Evolutionary conservation across 2,113 vertebrate species (phyloP).

Genomic region (Oreochromis spilurus): DNA sequence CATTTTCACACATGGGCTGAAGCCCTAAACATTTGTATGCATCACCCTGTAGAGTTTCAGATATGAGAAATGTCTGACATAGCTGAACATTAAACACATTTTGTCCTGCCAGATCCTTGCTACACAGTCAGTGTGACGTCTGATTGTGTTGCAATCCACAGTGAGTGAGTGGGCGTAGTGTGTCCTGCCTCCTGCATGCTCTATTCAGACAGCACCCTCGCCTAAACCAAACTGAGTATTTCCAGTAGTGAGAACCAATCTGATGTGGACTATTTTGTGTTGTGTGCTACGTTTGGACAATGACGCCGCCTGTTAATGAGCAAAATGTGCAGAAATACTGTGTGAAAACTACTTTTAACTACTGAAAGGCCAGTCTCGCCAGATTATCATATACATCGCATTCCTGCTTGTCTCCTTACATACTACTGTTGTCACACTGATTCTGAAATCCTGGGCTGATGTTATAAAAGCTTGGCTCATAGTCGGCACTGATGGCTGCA

Average conservation of each 20-base stretch:
- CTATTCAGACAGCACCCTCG: background rate
- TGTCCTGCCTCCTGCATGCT: background rate
- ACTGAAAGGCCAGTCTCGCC: background rate
- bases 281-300: background rate
- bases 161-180: background rate
- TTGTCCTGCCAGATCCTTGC: background rate
- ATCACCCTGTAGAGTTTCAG: background rate
- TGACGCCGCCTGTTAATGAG: background rate
- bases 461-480: background rate
- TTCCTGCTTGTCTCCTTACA: background rate
- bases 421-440: background rate
- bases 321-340: background rate
- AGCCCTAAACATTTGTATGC: background rate
- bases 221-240: background rate
- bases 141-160: background rate
- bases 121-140: background rate
- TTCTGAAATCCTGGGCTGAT: background rate
- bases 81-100: background rate
- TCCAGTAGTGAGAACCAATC: background rate
- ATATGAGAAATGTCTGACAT: background rate
- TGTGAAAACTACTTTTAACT: background rate
- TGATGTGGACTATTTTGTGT: background rate
- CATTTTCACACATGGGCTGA: background rate
- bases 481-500: background rate
- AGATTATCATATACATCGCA: background rate